Percentiles rank a stretch among this genome's conserved stretches.
These are phyloP conservation scores for Andinoacara biseriatus DNA, from an alignment of 2,113 vertebrate species.

Conservation along the genomic window DNA sequence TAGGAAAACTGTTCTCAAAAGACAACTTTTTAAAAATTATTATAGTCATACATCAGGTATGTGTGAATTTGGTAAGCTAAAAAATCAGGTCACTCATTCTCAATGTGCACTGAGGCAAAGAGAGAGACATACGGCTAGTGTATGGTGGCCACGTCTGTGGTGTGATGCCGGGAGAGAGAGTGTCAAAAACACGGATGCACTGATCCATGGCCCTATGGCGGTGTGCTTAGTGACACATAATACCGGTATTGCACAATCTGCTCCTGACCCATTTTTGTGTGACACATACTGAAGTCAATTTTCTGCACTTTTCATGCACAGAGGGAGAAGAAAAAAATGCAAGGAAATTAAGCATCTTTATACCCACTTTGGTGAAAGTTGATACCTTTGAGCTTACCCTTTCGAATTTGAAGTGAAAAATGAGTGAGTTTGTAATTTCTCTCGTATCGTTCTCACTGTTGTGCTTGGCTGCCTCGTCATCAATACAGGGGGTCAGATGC, in stretches of 20 bases:
- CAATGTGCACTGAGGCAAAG: slow-evolving; percentile 26
- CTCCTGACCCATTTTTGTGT: slow-evolving; percentile 57
- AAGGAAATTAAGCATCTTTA: slow-evolving; percentile 25
- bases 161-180: slow-evolving; percentile 32
- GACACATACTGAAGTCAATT: slow-evolving; percentile 52
- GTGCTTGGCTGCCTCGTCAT: slow-evolving; percentile 46
- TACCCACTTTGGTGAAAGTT: slow-evolving; percentile 28
- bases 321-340: slow-evolving; percentile 3
- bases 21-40: not conserved
- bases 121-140: slow-evolving; percentile 48
- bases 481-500: slow-evolving; percentile 57
- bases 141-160: slow-evolving; percentile 32
- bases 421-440: slow-evolving; percentile 14
- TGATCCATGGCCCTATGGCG: slow-evolving; percentile 49
- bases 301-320: slow-evolving; percentile 46
- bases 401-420: slow-evolving; percentile 50
- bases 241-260: slow-evolving; percentile 55
- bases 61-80: not conserved
- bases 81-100: slow-evolving; percentile 23
- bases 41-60: not conserved
- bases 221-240: slow-evolving; percentile 65
- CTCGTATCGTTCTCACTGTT: slow-evolving; percentile 33
- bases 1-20: not conserved
- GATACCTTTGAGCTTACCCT: slow-evolving; percentile 36
- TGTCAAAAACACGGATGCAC: slow-evolving; percentile 49